These are phyloP conservation scores for Halcyon chelicuti DNA, from an alignment of 2,797 vertebrate genomes.

Conservation along the genomic window DNA sequence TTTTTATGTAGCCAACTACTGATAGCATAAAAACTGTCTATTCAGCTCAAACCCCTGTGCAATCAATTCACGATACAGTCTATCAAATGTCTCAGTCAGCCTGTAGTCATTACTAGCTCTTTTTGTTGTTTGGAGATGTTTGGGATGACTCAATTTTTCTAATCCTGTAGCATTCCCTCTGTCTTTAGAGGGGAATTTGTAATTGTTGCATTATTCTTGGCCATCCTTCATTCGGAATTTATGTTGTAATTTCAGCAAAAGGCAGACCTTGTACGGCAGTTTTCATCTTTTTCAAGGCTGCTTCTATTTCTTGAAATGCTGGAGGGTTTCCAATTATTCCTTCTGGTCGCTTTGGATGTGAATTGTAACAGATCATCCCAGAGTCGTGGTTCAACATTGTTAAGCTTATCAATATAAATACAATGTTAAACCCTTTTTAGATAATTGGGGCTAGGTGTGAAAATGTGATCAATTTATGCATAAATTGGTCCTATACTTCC, in stretches of 20 bases:
- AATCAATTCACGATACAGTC: slow-evolving; percentile 49
- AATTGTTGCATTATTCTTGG: slow-evolving; percentile 79
- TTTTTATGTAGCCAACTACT: slow-evolving; percentile 46
- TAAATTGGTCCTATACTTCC: slow-evolving; percentile 75
- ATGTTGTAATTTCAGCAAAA: slow-evolving; percentile 82
- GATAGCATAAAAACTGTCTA: slow-evolving; percentile 9
- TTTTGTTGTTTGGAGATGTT: not conserved
- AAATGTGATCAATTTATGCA: slow-evolving; percentile 79
- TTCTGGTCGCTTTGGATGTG: slow-evolving; percentile 83
- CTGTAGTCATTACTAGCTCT: not conserved
- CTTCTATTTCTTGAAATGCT: slow-evolving; percentile 80
- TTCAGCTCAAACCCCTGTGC: slow-evolving; percentile 17
- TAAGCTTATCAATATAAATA: slow-evolving; percentile 85
- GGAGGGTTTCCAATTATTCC: slow-evolving; percentile 83
- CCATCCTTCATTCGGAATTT: slow-evolving; percentile 79
- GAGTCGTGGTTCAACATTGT: slow-evolving; percentile 80
- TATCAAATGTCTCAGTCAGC: slow-evolving; percentile 41
- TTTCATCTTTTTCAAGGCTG: slow-evolving; percentile 83
- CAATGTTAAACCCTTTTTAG: slow-evolving; percentile 81
- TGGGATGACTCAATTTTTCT: slow-evolving; percentile 55
- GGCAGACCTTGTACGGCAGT: slow-evolving; percentile 77
- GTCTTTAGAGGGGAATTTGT: slow-evolving; percentile 70
- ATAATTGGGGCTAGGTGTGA: slow-evolving; percentile 83
- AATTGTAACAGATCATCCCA: slow-evolving; percentile 80
- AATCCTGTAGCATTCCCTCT: slow-evolving; percentile 51